These are phyloP conservation scores for Blastobasis lacticolella DNA, from an alignment of 2,888 invertebrate species.

Conservation along the genomic window DNA sequence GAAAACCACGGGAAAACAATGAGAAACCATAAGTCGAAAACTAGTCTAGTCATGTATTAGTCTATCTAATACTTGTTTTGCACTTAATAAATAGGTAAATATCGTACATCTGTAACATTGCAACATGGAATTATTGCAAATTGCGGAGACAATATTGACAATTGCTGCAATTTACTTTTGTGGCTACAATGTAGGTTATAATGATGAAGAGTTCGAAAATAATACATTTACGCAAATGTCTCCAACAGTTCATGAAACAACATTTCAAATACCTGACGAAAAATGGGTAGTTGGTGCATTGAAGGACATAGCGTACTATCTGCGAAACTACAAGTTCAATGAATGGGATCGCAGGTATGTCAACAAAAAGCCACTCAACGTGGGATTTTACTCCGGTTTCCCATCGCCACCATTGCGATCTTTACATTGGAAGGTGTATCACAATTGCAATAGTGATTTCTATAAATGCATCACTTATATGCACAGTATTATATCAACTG, in stretches of 20 bases:
- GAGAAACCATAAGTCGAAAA: too few species aligned
- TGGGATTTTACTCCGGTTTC: constrained; percentile 52
- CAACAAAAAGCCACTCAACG: constrained; percentile 23
- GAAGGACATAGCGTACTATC: constrained; percentile 74
- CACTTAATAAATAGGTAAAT: too few species aligned
- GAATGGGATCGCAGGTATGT: constrained; percentile 75
- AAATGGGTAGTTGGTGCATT: constrained; percentile 61
- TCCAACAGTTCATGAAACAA: constrained; percentile 6
- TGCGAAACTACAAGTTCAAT: constrained; percentile 77
- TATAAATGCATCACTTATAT: constrained; percentile 73
- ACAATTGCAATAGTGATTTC: constrained; percentile 69
- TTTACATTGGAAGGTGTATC: constrained; percentile 77
- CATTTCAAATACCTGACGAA: constrained; percentile 26
- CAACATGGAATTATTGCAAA: too few species aligned
- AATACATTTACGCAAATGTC: too few species aligned
- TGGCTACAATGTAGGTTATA: too few species aligned
- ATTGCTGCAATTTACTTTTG: too few species aligned
- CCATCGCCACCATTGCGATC: constrained; percentile 71
- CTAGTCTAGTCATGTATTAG: too few species aligned
- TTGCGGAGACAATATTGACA: too few species aligned
- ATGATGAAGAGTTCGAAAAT: too few species aligned
- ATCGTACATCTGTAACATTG: too few species aligned
- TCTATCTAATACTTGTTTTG: too few species aligned
- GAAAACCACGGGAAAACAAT: too few species aligned
- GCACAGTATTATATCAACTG: constrained; percentile 39